These are phyloP conservation scores for Exephanes ischioxanthus DNA, from an alignment of 2,888 invertebrate genomes.

Conservation along the genomic window DNA sequence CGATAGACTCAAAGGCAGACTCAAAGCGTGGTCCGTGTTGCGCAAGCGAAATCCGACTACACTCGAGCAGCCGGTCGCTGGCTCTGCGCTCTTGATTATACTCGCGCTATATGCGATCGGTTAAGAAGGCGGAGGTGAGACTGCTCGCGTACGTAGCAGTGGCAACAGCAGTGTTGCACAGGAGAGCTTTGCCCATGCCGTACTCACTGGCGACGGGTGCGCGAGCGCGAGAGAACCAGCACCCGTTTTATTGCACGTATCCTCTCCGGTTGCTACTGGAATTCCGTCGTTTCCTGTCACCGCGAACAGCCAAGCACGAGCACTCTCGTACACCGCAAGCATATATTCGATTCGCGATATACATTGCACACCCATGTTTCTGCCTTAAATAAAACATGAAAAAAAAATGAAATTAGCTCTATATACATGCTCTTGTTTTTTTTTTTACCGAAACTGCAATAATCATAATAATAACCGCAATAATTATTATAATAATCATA, in stretches of 20 bases:
- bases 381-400: neutral
- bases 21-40: slow-evolving; percentile 30
- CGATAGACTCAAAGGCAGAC: slow-evolving; percentile 33
- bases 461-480: no score
- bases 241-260: slow-evolving; percentile 69
- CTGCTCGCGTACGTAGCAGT: slow-evolving; percentile 25
- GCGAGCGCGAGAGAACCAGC: slow-evolving; percentile 58
- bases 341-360: slow-evolving; percentile 25
- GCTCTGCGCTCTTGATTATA: slow-evolving; percentile 44
- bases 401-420: neutral
- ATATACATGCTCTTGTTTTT: neutral
- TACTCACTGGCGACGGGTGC: slow-evolving; percentile 35
- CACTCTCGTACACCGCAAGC: slow-evolving; percentile 21
- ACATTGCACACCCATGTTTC: slow-evolving; percentile 13
- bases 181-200: slow-evolving; percentile 32
- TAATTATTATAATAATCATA: no score
- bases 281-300: slow-evolving; percentile 68
- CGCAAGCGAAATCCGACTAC: slow-evolving; percentile 61
- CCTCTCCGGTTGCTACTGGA: slow-evolving; percentile 69
- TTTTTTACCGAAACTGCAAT: neutral
- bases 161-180: slow-evolving; percentile 11
- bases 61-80: slow-evolving; percentile 29
- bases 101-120: neutral
- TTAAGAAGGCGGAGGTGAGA: slow-evolving; percentile 20
- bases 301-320: slow-evolving; percentile 11